Conservation (phyloP, 2,888 invertebrate species). For the Oxycera nigricornis region DNA sequence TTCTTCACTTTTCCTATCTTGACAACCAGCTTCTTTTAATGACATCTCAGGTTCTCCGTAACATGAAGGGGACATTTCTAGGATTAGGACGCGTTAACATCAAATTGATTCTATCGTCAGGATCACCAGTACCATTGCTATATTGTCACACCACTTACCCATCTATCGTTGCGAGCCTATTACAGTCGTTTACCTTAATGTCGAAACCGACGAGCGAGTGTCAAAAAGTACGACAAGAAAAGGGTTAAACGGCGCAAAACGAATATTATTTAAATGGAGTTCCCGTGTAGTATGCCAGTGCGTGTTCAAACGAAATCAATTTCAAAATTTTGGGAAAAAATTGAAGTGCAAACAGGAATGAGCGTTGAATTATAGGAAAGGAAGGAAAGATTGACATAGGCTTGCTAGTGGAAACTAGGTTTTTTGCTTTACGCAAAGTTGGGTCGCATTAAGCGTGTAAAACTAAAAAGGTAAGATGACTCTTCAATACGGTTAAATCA, state of each 20-base stretch:
- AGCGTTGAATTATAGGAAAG: background rate
- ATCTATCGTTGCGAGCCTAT: background rate
- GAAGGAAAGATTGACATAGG: background rate
- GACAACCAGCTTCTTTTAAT: background rate
- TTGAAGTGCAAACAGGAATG: background rate
- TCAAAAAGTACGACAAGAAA: conserved; percentile 38
- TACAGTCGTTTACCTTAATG: background rate
- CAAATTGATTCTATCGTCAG: background rate
- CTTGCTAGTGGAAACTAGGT: background rate
- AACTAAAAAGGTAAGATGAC: too few species aligned
- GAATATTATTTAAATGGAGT: conserved; percentile 48
- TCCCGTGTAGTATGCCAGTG: conserved; percentile 48
- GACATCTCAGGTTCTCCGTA: background rate
- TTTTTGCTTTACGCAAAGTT: too few species aligned
- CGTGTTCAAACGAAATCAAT: conserved; percentile 49
- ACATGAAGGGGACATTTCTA: conserved; percentile 1
- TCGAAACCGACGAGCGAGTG: background rate
- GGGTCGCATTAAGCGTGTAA: too few species aligned
- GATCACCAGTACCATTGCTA: background rate
- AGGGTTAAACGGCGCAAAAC: conserved; percentile 44
- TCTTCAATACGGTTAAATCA: too few species aligned
- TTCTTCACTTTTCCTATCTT: background rate
- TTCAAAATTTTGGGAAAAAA: conserved; percentile 20
- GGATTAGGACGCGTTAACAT: conserved; percentile 19
- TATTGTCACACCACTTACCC: background rate